phyloP scores from a whole-genome alignment of 2,113 vertebrate genomes.

The Hemiscyllium ocellatum region DNA sequence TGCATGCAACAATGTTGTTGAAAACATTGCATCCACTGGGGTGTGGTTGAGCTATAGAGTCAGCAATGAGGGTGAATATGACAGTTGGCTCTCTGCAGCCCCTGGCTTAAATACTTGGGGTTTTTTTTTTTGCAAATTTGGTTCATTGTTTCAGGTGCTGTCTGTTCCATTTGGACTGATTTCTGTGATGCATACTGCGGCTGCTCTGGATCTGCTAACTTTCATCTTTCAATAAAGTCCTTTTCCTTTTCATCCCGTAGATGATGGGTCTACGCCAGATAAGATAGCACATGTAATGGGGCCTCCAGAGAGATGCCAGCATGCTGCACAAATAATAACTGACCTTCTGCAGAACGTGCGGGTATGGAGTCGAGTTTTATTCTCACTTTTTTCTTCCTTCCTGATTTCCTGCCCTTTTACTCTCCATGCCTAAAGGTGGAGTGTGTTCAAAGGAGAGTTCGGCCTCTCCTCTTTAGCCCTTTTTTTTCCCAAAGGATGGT shows the following conservation, averaged over 20 bases:
- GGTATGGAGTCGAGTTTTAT: slow-evolving; percentile 47
- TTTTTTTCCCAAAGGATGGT: background rate
- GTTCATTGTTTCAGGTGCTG: slow-evolving; percentile 29
- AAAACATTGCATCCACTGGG: background rate
- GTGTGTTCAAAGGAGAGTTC: background rate
- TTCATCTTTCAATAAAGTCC: slow-evolving; percentile 31
- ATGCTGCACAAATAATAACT: slow-evolving; percentile 80
- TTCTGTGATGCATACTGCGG: slow-evolving; percentile 5
- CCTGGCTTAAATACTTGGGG: background rate
- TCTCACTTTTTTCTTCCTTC: background rate
- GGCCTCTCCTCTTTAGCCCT: background rate
- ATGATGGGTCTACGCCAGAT: slow-evolving; percentile 78
- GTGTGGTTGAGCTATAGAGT: background rate
- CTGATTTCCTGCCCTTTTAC: background rate
- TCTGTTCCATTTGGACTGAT: slow-evolving; percentile 21
- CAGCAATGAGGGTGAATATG: background rate
- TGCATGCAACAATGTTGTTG: background rate
- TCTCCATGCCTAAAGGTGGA: slow-evolving; percentile 40
- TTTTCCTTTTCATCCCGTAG: slow-evolving; percentile 48
- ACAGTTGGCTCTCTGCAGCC: background rate
- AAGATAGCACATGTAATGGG: slow-evolving; percentile 88
- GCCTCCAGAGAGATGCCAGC: slow-evolving; percentile 81
- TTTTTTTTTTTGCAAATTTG: background rate
- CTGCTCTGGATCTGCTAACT: background rate
- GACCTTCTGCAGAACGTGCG: slow-evolving; percentile 83